Evolutionary conservation across 2,113 vertebrate species (phyloP).

Genomic region (Callithrix jacchus): DNA sequence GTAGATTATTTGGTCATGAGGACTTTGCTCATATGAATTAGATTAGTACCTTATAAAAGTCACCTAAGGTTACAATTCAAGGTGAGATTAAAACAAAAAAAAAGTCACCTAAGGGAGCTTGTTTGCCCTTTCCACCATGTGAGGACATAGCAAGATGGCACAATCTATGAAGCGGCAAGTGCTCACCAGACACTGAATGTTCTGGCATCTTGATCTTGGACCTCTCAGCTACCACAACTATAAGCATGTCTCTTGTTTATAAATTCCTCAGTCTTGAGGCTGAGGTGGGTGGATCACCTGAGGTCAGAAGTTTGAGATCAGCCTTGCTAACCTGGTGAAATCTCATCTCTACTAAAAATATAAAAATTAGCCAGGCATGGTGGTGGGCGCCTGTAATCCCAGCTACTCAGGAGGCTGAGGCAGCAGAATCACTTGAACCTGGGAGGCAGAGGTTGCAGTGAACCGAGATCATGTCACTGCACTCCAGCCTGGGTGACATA

Average conservation of each 20-base stretch:
- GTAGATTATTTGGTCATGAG: not conserved
- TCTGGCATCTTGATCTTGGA: not conserved
- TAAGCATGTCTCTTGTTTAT: not conserved
- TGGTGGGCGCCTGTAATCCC: too few relatives aligned
- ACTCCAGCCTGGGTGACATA: too few relatives aligned
- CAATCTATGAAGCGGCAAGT: not conserved
- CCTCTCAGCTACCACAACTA: not conserved
- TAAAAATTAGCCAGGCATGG: too few relatives aligned
- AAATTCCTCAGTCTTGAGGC: not conserved
- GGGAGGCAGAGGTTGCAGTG: too few relatives aligned
- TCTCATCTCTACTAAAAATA: too few relatives aligned
- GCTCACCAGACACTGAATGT: not conserved
- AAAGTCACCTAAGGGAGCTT: not conserved
- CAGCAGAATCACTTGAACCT: too few relatives aligned
- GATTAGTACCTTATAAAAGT: not conserved
- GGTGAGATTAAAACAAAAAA: too few relatives aligned
- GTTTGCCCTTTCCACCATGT: not conserved
- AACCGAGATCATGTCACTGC: too few relatives aligned
- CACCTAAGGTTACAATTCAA: not conserved
- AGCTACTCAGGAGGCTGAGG: too few relatives aligned
- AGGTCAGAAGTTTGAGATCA: too few relatives aligned
- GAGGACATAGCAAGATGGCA: not conserved
- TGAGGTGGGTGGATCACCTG: too few relatives aligned
- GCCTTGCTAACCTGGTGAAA: too few relatives aligned
- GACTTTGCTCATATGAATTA: not conserved